Base-by-base conservation (phyloP, 1,140 invertebrate genomes). In the Calliopsis andreniformis region DNA sequence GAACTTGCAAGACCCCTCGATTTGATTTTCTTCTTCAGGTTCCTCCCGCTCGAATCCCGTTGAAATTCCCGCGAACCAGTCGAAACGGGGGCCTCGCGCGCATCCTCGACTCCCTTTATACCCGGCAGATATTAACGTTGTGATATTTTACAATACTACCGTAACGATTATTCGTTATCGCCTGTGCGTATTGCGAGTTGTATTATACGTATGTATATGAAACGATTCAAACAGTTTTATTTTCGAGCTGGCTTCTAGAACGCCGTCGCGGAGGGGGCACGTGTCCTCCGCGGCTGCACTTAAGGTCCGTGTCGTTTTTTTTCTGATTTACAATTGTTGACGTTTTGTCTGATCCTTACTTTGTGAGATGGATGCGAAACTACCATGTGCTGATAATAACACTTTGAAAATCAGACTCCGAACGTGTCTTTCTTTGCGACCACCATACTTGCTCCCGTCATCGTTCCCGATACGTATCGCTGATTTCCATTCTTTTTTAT, bases 381-480 rank as follows among this genome's bases (percentile, higher is more conserved):
- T 90, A 91, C 87, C 89, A 91, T 91, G 89, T 90, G 89, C 87
- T 90, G 89, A 91, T 91, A 91, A 91, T 88, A 88, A 91, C 82
- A 91, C 84, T 84, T 86, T 86, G 72, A 89, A 91, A 90, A 89
- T 78, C 58, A 76, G 39, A 67, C 51, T 42, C 7, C 5, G 53
- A 5, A 7, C 3, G 3, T 20, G n/a, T 45, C 20, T 30, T 71
- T 56, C 67, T 12, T 64, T 53, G 62, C 39, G 2, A 1, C 1
- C 23, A 49, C 7, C 32, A 30, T 4, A 30, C 53, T n/a, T 14
- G 51, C 12, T n/a, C n/a, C n/a, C n/a, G n/a, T n/a, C n/a, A n/a
- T n/a, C n/a, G n/a, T n/a, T n/a, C n/a, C n/a, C n/a, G n/a, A n/a
- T n/a, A n/a, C n/a, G n/a, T n/a, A n/a, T n/a, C n/a, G n/a, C n/a